These are phyloP conservation scores for Dione vanillae DNA, from an alignment of 2,888 invertebrate genomes.

Conservation along the genomic window DNA sequence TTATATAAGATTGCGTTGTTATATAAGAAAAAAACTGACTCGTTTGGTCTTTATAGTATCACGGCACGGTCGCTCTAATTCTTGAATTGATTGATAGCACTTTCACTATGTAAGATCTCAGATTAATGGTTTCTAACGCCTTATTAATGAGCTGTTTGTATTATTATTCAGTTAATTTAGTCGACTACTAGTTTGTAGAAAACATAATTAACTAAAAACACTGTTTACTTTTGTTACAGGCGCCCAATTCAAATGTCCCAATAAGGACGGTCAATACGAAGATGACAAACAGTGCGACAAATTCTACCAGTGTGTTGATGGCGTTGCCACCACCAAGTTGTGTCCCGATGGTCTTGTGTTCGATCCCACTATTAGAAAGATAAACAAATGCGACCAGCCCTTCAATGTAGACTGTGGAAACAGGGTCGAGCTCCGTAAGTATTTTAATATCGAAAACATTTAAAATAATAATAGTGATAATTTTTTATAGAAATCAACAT, in stretches of 20 bases:
- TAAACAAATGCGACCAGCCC: slow-evolving; percentile 96
- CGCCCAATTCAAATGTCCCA: slow-evolving; percentile 89
- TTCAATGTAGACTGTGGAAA: slow-evolving; percentile 96
- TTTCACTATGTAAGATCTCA: slow-evolving; percentile 54
- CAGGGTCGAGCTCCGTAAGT: slow-evolving; percentile 94
- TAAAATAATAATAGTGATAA: not conserved
- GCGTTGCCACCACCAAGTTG: slow-evolving; percentile 88
- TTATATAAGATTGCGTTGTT: slow-evolving; percentile 61
- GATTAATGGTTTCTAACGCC: slow-evolving; percentile 15
- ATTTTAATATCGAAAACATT: slow-evolving; percentile 25
- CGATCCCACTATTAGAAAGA: slow-evolving; percentile 92
- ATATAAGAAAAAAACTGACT: slow-evolving; percentile 61
- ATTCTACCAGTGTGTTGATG: slow-evolving; percentile 91
- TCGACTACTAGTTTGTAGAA: not conserved
- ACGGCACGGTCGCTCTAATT: slow-evolving; percentile 49
- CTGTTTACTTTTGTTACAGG: slow-evolving; percentile 66
- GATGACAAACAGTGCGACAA: slow-evolving; percentile 94
- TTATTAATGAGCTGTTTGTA: not conserved
- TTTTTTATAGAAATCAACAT: no score
- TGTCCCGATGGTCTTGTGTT: slow-evolving; percentile 96
- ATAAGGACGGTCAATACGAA: slow-evolving; percentile 91
- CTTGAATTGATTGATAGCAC: slow-evolving; percentile 52
- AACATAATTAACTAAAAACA: not conserved
- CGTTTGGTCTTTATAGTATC: slow-evolving; percentile 52
- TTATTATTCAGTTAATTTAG: not conserved